Evolutionary conservation across 2,113 vertebrate genomes (phyloP).

Genomic region (Lates calcarifer): DNA sequence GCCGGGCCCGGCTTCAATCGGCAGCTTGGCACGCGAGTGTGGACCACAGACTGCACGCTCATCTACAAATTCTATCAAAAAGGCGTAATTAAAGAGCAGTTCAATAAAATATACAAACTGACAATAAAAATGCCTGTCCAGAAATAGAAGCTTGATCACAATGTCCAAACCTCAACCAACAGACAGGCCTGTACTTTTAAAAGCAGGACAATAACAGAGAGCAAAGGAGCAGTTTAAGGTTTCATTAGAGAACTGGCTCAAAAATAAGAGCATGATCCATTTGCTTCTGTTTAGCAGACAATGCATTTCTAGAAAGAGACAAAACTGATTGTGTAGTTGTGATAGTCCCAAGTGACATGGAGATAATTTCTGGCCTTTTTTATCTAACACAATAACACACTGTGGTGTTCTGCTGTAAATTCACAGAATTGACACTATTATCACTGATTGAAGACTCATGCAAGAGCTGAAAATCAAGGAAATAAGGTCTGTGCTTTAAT

Average conservation of each 20-base stretch:
- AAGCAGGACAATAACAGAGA: slow-evolving; percentile 67
- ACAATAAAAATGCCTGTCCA: slow-evolving; percentile 53
- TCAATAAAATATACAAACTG: slow-evolving; percentile 52
- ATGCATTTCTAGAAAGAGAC: not conserved
- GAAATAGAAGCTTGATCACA: slow-evolving; percentile 68
- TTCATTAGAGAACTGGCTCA: slow-evolving; percentile 41
- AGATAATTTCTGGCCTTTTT: slow-evolving; percentile 39
- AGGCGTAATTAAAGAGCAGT: slow-evolving; percentile 66
- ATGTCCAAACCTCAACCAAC: slow-evolving; percentile 59
- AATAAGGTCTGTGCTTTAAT: not conserved
- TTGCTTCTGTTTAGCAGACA: slow-evolving; percentile 1
- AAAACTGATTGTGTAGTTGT: not conserved
- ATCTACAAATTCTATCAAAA: slow-evolving; percentile 53
- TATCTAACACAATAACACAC: slow-evolving; percentile 44
- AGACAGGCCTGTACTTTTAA: slow-evolving; percentile 46
- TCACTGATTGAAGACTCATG: not conserved
- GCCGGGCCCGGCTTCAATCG: not conserved
- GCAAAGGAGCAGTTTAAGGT: slow-evolving; percentile 34
- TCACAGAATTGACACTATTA: not conserved
- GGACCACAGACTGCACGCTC: slow-evolving; percentile 41
- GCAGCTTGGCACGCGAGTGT: slow-evolving; percentile 2
- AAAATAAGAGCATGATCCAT: not conserved
- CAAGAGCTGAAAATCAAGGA: not conserved
- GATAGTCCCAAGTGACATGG: not conserved
- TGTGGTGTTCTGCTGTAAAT: not conserved